Evolutionary conservation across 2,113 vertebrate species (phyloP).

Genomic region (Hippocampus guttulatus): DNA sequence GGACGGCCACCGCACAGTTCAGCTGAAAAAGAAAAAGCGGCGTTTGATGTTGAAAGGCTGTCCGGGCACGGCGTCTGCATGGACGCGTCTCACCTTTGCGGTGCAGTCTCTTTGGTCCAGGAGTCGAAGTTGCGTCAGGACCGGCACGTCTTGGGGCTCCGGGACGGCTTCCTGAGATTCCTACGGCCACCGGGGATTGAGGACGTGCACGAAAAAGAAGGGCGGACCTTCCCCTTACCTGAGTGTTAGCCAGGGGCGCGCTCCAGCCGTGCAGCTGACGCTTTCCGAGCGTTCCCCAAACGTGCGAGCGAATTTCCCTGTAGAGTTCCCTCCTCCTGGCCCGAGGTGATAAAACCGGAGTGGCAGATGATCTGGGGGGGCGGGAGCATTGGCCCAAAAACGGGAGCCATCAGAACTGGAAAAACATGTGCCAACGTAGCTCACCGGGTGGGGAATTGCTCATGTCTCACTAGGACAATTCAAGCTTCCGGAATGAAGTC

Average conservation of each 20-base stretch:
- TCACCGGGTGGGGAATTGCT: no score
- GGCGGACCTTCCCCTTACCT: slow-evolving; percentile 28
- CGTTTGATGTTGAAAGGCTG: not conserved
- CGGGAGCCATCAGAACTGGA: not conserved
- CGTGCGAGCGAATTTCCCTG: slow-evolving; percentile 73
- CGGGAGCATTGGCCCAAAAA: slow-evolving; percentile 2
- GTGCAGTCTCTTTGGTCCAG: slow-evolving; percentile 79
- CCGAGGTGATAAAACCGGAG: slow-evolving; percentile 62
- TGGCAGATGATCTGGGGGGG: slow-evolving; percentile 44
- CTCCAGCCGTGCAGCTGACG: slow-evolving; percentile 79
- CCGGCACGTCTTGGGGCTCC: slow-evolving; percentile 72
- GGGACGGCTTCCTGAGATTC: slow-evolving; percentile 48
- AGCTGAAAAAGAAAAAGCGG: slow-evolving; percentile 51
- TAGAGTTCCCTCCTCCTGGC: slow-evolving; percentile 74
- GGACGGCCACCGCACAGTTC: slow-evolving; percentile 69
- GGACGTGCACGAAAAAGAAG: not conserved
- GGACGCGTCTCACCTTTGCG: slow-evolving; percentile 67
- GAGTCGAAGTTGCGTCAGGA: slow-evolving; percentile 72
- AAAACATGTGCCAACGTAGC: no score
- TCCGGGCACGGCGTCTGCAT: not conserved
- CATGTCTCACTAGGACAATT: no score
- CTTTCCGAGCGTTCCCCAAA: slow-evolving; percentile 76
- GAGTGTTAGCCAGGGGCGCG: slow-evolving; percentile 56
- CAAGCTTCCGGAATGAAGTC: no score
- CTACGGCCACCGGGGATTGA: slow-evolving; percentile 17